Evolutionary conservation across 2,797 vertebrate species (phyloP).

Genomic region (Thripadectes ignobilis): DNA sequence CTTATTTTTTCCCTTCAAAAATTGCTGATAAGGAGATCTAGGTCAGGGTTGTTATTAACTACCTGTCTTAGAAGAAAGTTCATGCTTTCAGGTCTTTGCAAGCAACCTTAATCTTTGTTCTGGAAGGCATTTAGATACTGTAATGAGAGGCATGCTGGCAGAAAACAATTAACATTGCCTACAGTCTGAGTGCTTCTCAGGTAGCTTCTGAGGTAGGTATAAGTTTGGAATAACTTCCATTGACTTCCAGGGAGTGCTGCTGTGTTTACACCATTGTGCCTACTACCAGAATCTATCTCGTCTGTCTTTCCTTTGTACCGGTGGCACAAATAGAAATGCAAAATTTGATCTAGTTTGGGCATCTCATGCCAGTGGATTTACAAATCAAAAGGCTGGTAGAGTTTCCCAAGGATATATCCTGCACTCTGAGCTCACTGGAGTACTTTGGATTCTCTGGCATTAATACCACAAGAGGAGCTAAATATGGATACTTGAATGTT

Average conservation of each 20-base stretch:
- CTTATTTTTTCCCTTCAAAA: neutral
- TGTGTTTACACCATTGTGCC: neutral
- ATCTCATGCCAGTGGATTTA: conserved; percentile 3
- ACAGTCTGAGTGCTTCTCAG: neutral
- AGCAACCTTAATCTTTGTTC: conserved; percentile 23
- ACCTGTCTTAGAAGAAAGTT: neutral
- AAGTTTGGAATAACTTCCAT: neutral
- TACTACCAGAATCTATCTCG: neutral
- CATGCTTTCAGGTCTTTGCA: conserved; percentile 4
- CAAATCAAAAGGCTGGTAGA: conserved; percentile 47
- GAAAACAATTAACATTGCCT: neutral
- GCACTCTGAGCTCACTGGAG: conserved; percentile 18
- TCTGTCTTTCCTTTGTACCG: neutral
- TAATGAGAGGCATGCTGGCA: neutral
- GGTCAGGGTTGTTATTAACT: conserved; percentile 18
- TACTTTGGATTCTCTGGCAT: conserved; percentile 38
- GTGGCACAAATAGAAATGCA: conserved; percentile 42
- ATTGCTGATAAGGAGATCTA: conserved; percentile 11
- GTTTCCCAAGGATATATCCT: conserved; percentile 16
- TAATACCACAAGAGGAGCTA: conserved; percentile 43
- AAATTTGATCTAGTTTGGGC: conserved; percentile 5
- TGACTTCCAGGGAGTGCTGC: neutral
- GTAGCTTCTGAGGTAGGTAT: neutral
- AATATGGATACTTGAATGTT: conserved; percentile 39
- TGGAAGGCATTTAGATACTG: neutral